Evolutionary conservation across 2,888 invertebrate species (phyloP).

Genomic region (Epirrhoe tristata): DNA sequence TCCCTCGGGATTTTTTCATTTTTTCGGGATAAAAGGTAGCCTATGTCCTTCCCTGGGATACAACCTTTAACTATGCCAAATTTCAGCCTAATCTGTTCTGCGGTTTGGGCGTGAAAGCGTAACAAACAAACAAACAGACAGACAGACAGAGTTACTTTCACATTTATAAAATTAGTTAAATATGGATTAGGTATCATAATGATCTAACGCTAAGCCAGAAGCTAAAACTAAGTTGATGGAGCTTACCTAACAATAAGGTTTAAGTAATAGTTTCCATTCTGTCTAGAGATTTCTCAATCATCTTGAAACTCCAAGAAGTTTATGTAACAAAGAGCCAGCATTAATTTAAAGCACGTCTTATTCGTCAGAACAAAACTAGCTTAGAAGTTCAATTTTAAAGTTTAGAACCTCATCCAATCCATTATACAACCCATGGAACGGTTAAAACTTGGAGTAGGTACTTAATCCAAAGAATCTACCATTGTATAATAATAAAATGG

Average conservation of each 20-base stretch:
- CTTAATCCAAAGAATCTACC: not conserved
- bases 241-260: not conserved
- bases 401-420: constrained; percentile 9
- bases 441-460: constrained; percentile 1
- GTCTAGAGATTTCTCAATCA: constrained; percentile 6
- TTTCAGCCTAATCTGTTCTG: no score
- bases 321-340: not conserved
- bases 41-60: no score
- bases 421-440: constrained; percentile 10
- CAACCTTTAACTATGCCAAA: no score
- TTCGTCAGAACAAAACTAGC: constrained; percentile 9
- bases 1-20: no score
- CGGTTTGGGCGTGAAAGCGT: no score
- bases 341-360: constrained; percentile 6
- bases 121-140: no score
- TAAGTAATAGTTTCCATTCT: not conserved
- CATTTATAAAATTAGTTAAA: no score
- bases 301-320: not conserved
- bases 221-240: not conserved
- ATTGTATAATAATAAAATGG: no score
- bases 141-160: no score
- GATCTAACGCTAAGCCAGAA: not conserved
- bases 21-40: no score
- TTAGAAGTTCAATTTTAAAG: constrained; percentile 17
- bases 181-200: not conserved